These are phyloP conservation scores for Oscheius sp. DNA, from an alignment of 2,888 invertebrate genomes.

Conservation along the genomic window DNA sequence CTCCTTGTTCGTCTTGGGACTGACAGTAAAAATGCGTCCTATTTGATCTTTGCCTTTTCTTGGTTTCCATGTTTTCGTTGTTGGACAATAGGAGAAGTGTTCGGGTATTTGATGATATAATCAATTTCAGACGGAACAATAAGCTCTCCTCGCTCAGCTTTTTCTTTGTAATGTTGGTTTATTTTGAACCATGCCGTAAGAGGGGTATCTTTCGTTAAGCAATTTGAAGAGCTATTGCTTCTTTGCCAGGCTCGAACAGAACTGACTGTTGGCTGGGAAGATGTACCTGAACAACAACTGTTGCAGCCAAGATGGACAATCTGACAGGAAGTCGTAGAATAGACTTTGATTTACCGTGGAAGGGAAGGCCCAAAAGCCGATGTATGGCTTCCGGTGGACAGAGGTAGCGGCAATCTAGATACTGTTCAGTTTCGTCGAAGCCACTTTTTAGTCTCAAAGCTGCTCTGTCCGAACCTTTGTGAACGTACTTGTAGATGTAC, in stretches of 20 bases:
- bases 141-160: neutral
- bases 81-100: neutral
- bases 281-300: neutral
- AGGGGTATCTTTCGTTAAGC: neutral
- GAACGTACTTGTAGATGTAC: conserved; percentile 43
- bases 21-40: neutral
- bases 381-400: conserved; percentile 39
- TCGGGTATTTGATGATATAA: conserved; percentile 13
- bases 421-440: conserved; percentile 35
- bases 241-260: neutral
- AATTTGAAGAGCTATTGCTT: neutral
- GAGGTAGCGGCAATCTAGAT: conserved; percentile 38
- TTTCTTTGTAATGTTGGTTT: no score
- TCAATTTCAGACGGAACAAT: neutral
- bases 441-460: neutral
- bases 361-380: conserved; percentile 28
- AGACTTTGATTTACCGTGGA: conserved; percentile 4
- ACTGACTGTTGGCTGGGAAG: neutral
- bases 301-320: neutral
- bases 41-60: neutral
- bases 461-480: conserved; percentile 34
- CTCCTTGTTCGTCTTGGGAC: neutral
- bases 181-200: neutral
- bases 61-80: neutral
- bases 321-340: neutral